Conservation (phyloP, 1,140 invertebrate genomes). For the Homalodisca vitripennis region DNA sequence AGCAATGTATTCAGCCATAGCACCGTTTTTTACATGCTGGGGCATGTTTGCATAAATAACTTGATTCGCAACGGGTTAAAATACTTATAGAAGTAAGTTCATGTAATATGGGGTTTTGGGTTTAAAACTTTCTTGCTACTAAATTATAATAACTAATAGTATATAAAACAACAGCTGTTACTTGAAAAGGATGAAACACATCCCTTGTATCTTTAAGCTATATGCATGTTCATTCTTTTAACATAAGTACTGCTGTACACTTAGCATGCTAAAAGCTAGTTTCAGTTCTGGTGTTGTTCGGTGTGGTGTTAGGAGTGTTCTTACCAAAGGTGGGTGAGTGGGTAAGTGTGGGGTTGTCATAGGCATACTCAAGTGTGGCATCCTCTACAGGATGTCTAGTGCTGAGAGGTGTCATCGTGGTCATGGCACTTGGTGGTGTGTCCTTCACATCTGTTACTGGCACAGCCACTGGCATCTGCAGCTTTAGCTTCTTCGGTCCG, state of each 20-base stretch:
- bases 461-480: constrained; percentile 32
- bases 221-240: too few relatives aligned
- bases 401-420: constrained; percentile 29
- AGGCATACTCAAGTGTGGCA: constrained; percentile 64
- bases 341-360: constrained; percentile 65
- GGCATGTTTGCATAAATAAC: too few relatives aligned
- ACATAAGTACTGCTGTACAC: background rate
- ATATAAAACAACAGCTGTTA: background rate
- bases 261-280: constrained; percentile 18
- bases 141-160: background rate
- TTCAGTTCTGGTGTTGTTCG: background rate
- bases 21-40: too few relatives aligned
- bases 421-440: constrained; percentile 30
- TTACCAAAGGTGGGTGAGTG: constrained; percentile 49
- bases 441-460: constrained; percentile 31
- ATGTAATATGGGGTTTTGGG: background rate
- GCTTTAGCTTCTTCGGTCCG: constrained; percentile 32
- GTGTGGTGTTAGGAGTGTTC: background rate
- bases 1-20: too few relatives aligned
- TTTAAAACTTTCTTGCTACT: background rate
- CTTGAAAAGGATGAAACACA: background rate
- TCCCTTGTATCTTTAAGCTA: too few relatives aligned
- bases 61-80: too few relatives aligned
- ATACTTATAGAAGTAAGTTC: background rate
- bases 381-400: constrained; percentile 58